Evolutionary conservation across 2,888 invertebrate species (phyloP), one percentile per base, ranked within the genome.

Genomic region (Sinodicranocentrus sp.): DNA sequence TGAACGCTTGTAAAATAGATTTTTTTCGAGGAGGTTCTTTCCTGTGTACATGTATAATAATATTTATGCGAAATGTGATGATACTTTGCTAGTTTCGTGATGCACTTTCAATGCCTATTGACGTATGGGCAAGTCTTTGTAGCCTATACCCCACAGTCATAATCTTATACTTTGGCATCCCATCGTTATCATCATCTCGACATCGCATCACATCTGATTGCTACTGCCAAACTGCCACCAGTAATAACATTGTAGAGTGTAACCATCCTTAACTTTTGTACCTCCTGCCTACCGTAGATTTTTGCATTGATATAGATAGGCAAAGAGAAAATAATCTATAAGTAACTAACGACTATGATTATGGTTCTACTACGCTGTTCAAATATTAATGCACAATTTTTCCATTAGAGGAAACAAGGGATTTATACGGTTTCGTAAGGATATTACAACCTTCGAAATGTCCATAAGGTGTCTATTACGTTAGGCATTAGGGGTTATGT

Each of bases 1-100:
- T n/a, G n/a, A n/a, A 70, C 15, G 39, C n/a, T 33, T 44, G 54
- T 52, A 79, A 78, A 77, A 77, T 68, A 70, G 78, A 78, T 71
- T 79, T 59, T 61, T 76, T 78, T 39, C 48, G 2, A 33, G 15
- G 5, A 15, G 57, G 3, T 57, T 2, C 5, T 1, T 57, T 0
- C 39, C 63, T 63, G 63, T 63, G 21, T 33, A 33, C 33, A 63
- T 63, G 15, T 33, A 26, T 33, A 33, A 63, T 59, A n/a, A 23
- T n/a, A 28, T 63, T 33, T 28, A 26, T 61, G 33, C 17, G 63
- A 10, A 25, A 63, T 63, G 33, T 33, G 63, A 63, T 57, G 57
- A 19, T 57, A 57, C 57, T 57, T 39, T 19, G 57, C 19, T 21
- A 21, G 57, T 48, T 57, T 57, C 57, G 57, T 57, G 57, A 57